phyloP scores from a whole-genome alignment of 2,797 vertebrate genomes.

The Myripristis jacobus region DNA sequence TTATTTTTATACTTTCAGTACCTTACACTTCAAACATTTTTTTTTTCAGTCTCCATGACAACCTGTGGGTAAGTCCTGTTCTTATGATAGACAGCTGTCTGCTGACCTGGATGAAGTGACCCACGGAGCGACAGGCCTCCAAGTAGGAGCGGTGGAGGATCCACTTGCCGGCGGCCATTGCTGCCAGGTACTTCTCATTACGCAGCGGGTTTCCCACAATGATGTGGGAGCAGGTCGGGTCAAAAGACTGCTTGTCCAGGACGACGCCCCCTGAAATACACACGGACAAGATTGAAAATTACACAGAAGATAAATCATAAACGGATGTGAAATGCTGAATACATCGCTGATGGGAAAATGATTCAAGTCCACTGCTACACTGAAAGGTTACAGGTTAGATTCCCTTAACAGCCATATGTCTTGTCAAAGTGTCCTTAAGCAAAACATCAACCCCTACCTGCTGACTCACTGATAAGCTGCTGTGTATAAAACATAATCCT shows the following conservation, averaged over 20 bases:
- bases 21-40: too few relatives aligned
- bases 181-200: conserved; percentile 97
- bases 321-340: too few relatives aligned
- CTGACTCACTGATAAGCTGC: too few relatives aligned
- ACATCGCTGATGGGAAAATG: neutral
- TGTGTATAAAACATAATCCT: neutral
- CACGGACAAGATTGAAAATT: neutral
- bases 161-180: conserved; percentile 98
- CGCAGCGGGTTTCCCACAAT: conserved; percentile 95
- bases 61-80: too few relatives aligned
- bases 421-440: neutral
- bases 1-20: too few relatives aligned
- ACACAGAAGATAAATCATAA: neutral
- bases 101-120: conserved; percentile 87
- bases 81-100: neutral
- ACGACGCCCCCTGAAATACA: conserved; percentile 86
- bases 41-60: too few relatives aligned
- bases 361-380: neutral
- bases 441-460: neutral
- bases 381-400: neutral
- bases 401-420: neutral
- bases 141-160: conserved; percentile 97
- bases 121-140: conserved; percentile 90
- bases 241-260: conserved; percentile 95
- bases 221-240: conserved; percentile 95